Conservation (phyloP, 1,140 invertebrate genomes). For the Orchestia grillus region DNA sequence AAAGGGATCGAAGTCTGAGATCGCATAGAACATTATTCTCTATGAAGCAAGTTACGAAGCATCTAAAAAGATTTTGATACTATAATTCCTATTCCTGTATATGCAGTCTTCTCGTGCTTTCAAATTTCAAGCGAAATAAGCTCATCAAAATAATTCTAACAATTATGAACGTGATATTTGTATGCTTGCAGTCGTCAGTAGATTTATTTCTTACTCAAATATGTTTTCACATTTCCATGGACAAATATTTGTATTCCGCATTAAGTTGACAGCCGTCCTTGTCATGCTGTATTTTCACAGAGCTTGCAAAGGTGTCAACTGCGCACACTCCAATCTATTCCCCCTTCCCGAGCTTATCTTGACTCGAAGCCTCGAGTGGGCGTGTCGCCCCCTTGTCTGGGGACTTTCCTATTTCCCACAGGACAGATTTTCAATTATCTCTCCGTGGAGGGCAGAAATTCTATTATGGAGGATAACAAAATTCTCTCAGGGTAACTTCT, state of each 20-base stretch:
- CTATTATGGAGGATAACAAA: neutral
- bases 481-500: neutral
- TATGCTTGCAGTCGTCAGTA: neutral
- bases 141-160: no score
- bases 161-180: neutral
- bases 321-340: neutral
- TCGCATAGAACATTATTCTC: no score
- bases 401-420: neutral
- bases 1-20: no score
- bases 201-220: neutral
- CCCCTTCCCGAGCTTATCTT: neutral
- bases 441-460: neutral
- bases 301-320: neutral
- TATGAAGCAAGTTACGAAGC: no score
- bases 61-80: no score
- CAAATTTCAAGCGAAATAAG: no score
- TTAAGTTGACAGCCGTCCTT: neutral
- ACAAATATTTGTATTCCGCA: neutral
- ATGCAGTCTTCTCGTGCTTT: no score
- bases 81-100: no score
- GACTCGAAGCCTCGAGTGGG: neutral
- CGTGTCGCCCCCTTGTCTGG: neutral
- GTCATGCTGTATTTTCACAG: neutral
- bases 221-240: neutral
- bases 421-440: constrained; percentile 9